Base-by-base conservation (phyloP, 2,888 invertebrate genomes). In the Agrochola macilenta region DNA sequence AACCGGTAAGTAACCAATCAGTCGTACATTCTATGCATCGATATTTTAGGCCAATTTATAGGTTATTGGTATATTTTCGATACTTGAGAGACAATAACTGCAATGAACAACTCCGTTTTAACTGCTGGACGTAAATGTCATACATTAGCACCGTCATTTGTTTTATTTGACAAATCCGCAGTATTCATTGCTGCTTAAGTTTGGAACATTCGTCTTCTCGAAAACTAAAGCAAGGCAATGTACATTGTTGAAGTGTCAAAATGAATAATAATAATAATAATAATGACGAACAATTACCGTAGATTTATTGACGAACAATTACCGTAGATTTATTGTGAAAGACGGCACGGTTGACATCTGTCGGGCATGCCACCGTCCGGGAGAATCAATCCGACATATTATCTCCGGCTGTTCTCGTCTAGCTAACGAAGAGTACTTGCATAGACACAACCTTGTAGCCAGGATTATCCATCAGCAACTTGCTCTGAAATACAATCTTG, bases 31-130 rank as follows among this genome's bases (percentile, higher is more conserved):
- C 83, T 85, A 78, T 58, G 73, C 70, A 79, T 68, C 63, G 66
- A 70, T 73, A 58, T 75, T 83, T 84, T 73, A 76, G 69, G 74
- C 26, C 83, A 79, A 78, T 72, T 54, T 83, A 85, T 72, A 73
- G 71, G 69, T 54, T 85, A 68, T 58, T 52, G 57, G 63, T 20
- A 26, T 20, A 52, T 49, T 58, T 71, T 30, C 46, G 26, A 61
- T 74, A 61, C 8, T 68, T 63, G 52, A 49, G 71, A 76, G 46
- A 58, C 46, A 49, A 49, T 39, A 30, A n/a, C 54, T 7, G 49
- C 12, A 26, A 8, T n/a, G 20, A 65, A 58, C 20, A 30, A 65
- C 39, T 43, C 8, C 26, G 20, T 76, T 74, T 58, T 14, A 30
- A 12, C 12, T n/a, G 20, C 9, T 49, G 5, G 3, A 63, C 14